Percentiles rank a stretch among this genome's conserved stretches.
These are phyloP conservation scores for Pocillopora verrucosa DNA, from an alignment of 64 coral and sea anemone species.

Conservation along the genomic window DNA sequence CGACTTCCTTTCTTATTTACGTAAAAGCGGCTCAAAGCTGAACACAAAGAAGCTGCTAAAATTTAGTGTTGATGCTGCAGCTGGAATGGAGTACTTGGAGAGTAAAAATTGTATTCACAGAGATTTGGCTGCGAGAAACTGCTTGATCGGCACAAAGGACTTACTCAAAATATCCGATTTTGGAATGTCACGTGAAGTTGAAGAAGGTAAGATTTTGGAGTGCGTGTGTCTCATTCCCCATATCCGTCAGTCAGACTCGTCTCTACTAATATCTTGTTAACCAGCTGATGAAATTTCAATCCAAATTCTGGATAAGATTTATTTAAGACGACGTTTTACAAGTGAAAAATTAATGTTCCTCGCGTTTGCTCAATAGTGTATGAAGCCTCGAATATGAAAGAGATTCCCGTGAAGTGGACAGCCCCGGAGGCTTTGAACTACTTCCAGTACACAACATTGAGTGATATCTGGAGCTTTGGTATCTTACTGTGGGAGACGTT, in stretches of 20 bases:
- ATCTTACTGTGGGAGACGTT: conserved; percentile 94
- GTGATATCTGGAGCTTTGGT: conserved; percentile 98
- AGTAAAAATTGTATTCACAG: conserved; percentile 86
- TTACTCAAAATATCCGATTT: conserved; percentile 96
- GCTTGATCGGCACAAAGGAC: conserved; percentile 75
- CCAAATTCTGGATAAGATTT: too few species aligned
- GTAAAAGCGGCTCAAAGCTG: conserved; percentile 48
- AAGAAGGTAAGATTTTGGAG: conserved; percentile 57
- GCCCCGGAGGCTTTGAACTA: conserved; percentile 93
- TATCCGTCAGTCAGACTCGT: too few species aligned
- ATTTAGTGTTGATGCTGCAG: conserved; percentile 71
- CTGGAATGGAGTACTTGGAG: conserved; percentile 85
- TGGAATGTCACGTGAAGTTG: conserved; percentile 94
- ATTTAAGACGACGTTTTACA: too few species aligned
- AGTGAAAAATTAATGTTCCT: neutral
- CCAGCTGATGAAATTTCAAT: too few species aligned
- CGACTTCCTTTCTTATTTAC: conserved; percentile 83
- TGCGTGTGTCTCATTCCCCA: neutral
- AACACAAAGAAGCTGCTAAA: conserved; percentile 45
- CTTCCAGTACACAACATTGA: conserved; percentile 90
- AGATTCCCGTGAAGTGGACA: conserved; percentile 99
- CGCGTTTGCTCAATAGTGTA: conserved; percentile 56
- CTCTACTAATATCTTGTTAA: too few species aligned
- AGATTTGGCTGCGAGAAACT: conserved; percentile 91
- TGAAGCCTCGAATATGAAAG: conserved; percentile 95